Percentiles rank a stretch among this genome's conserved stretches.
These are phyloP conservation scores for Motacilla tschutschensis DNA, from an alignment of 2,113 vertebrate species.

Conservation along the genomic window DNA sequence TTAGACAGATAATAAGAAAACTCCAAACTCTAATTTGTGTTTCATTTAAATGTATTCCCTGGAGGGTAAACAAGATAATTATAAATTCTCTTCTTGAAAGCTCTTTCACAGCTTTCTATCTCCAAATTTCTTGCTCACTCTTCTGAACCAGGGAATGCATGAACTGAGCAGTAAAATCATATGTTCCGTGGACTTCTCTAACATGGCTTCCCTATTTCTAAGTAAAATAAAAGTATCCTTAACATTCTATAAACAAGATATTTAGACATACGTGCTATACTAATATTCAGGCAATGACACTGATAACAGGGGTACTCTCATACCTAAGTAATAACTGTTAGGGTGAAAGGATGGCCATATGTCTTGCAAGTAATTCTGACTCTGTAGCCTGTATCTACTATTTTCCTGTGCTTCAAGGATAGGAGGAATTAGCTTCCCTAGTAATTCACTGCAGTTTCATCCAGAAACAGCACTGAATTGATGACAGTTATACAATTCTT, in stretches of 20 bases:
- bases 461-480: background rate
- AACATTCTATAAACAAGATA: background rate
- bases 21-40: background rate
- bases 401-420: background rate
- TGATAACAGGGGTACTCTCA: background rate
- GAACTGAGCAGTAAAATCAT: background rate
- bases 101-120: background rate
- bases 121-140: background rate
- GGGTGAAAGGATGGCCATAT: background rate
- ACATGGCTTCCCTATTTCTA: background rate
- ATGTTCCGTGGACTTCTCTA: background rate
- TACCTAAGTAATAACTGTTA: background rate
- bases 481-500: background rate
- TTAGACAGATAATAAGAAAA: background rate
- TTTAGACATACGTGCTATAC: background rate
- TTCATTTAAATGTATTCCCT: background rate
- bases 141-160: background rate
- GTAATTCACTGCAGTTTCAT: background rate
- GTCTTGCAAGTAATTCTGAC: background rate
- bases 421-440: background rate
- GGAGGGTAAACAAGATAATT: background rate
- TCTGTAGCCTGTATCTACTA: background rate
- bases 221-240: background rate
- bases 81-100: background rate
- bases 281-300: background rate